These are phyloP conservation scores for Phalacrocorax brasilianus DNA, from an alignment of 2,113 vertebrate species.

Conservation along the genomic window DNA sequence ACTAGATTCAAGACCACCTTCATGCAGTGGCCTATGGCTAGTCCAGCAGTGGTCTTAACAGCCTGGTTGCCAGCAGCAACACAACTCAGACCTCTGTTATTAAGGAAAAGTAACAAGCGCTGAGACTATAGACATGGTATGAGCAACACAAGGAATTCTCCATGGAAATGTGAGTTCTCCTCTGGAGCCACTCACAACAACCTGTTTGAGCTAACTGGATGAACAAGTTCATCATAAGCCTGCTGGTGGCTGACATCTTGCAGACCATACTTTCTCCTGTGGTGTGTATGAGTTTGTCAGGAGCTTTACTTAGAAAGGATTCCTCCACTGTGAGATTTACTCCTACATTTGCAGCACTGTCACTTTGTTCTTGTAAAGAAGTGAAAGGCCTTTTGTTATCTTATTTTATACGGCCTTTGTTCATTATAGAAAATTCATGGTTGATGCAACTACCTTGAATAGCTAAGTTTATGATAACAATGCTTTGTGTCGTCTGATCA, in stretches of 20 bases:
- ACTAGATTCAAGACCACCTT: background rate
- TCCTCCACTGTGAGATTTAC: background rate
- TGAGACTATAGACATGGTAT: background rate
- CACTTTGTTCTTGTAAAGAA: background rate
- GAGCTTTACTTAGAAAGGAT: background rate
- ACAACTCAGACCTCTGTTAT: background rate
- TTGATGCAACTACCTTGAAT: background rate
- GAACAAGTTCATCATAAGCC: background rate
- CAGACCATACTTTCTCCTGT: background rate
- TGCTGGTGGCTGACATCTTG: background rate
- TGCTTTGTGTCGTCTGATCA: background rate
- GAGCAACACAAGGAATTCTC: background rate
- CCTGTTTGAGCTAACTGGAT: background rate
- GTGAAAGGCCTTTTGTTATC: background rate
- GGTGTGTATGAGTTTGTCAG: background rate
- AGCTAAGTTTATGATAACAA: background rate
- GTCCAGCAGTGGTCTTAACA: background rate
- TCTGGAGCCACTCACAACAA: background rate
- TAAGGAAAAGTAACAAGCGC: background rate
- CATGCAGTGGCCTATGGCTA: background rate
- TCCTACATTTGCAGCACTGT: background rate
- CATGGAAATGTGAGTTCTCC: background rate
- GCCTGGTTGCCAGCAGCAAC: background rate
- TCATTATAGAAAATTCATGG: background rate
- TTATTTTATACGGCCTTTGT: background rate